phyloP scores from a whole-genome alignment of 2,888 invertebrate species.

The Ochropacha duplaris region DNA sequence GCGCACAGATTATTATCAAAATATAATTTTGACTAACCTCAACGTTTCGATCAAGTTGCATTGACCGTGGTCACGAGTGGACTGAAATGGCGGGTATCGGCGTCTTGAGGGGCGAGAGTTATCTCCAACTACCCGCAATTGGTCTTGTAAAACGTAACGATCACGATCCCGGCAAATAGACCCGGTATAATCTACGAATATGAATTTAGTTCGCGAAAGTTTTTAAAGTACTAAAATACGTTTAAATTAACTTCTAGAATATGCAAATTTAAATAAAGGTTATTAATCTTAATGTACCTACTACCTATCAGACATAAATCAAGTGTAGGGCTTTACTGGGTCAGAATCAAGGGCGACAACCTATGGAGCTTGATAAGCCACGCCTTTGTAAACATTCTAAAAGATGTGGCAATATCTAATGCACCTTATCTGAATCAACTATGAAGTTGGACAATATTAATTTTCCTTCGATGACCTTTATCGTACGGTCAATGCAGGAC shows the following conservation, averaged over 20 bases:
- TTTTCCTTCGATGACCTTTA: neutral
- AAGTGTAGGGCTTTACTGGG: neutral
- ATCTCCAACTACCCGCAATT: too few relatives aligned
- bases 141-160: too few relatives aligned
- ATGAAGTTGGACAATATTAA: neutral
- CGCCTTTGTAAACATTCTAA: neutral
- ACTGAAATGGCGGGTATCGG: too few relatives aligned
- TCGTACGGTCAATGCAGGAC: neutral
- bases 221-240: too few relatives aligned
- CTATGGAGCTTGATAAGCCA: neutral
- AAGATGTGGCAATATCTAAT: neutral
- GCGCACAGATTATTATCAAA: too few relatives aligned
- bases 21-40: too few relatives aligned
- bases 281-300: neutral
- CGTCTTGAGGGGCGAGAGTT: too few relatives aligned
- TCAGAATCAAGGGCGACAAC: neutral
- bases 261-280: neutral
- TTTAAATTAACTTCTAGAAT: neutral
- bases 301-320: neutral
- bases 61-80: too few relatives aligned
- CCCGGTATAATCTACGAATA: too few relatives aligned
- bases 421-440: neutral
- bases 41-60: too few relatives aligned
- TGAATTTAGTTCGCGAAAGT: too few relatives aligned
- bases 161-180: too few relatives aligned